Evolutionary conservation across 2,888 invertebrate species (phyloP).

Genomic region (Carabus problematicus): DNA sequence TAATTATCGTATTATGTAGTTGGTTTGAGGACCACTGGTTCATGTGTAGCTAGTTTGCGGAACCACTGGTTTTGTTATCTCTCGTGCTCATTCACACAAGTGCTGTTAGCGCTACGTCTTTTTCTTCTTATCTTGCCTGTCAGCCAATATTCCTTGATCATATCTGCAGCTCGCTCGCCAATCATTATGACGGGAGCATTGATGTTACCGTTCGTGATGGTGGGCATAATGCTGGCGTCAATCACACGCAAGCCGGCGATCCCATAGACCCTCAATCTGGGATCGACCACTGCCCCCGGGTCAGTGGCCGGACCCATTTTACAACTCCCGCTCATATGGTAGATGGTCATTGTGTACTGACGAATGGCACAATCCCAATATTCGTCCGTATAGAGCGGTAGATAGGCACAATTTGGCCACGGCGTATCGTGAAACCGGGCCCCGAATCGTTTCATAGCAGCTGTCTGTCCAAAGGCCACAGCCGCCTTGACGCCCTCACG

Average conservation of each 20-base stretch:
- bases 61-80: no score
- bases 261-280: conserved; percentile 78
- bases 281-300: conserved; percentile 83
- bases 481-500: conserved; percentile 88
- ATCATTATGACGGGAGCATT: conserved; percentile 90
- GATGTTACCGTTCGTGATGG: conserved; percentile 85
- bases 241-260: conserved; percentile 80
- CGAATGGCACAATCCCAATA: conserved; percentile 87
- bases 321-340: conserved; percentile 83
- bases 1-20: no score
- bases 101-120: conserved; percentile 52
- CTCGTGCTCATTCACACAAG: no score
- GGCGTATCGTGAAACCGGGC: conserved; percentile 77
- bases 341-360: conserved; percentile 88
- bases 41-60: no score
- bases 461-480: conserved; percentile 79
- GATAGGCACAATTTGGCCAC: conserved; percentile 82
- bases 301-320: conserved; percentile 84
- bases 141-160: conserved; percentile 78
- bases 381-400: conserved; percentile 79
- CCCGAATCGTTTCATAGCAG: conserved; percentile 80
- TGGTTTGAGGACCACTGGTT: no score
- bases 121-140: conserved; percentile 44
- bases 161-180: conserved; percentile 83
- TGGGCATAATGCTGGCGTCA: conserved; percentile 89